phyloP scores from a whole-genome alignment of 2,888 invertebrate species.

The Mayetiola destructor region DNA sequence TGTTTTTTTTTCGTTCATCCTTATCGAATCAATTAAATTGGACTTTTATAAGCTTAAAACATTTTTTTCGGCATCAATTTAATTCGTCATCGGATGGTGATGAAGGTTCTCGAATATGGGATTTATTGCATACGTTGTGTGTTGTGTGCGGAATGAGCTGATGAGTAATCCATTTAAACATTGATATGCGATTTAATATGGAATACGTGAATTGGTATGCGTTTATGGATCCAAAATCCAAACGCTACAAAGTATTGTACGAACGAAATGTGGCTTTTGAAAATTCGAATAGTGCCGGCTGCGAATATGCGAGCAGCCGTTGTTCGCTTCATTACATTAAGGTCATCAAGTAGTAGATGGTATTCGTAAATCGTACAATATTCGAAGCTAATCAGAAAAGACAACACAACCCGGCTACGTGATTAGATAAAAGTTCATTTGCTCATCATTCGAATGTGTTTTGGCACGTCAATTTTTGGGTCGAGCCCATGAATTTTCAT shows the following conservation, averaged over 20 bases:
- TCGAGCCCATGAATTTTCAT: not conserved
- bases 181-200: too few relatives aligned
- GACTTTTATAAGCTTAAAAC: slow-evolving; percentile 11
- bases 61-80: too few relatives aligned
- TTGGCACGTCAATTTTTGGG: too few relatives aligned
- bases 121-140: too few relatives aligned
- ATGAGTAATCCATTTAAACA: too few relatives aligned
- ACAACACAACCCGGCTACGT: slow-evolving; percentile 6
- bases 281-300: too few relatives aligned
- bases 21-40: slow-evolving; percentile 7
- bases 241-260: too few relatives aligned
- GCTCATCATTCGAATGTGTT: not conserved
- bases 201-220: not conserved
- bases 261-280: too few relatives aligned
- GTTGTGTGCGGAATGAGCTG: too few relatives aligned
- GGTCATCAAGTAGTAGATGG: slow-evolving; percentile 8
- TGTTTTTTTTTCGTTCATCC: too few relatives aligned
- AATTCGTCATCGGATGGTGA: slow-evolving; percentile 1
- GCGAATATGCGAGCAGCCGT: not conserved
- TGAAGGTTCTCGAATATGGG: too few relatives aligned
- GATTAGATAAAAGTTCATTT: slow-evolving; percentile 7
- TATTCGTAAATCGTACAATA: not conserved
- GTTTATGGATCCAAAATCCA: too few relatives aligned
- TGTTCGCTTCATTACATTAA: slow-evolving; percentile 7
- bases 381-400: slow-evolving; percentile 8